Conservation (phyloP, 2,113 vertebrate species). For the Oreotragus oreotragus region DNA sequence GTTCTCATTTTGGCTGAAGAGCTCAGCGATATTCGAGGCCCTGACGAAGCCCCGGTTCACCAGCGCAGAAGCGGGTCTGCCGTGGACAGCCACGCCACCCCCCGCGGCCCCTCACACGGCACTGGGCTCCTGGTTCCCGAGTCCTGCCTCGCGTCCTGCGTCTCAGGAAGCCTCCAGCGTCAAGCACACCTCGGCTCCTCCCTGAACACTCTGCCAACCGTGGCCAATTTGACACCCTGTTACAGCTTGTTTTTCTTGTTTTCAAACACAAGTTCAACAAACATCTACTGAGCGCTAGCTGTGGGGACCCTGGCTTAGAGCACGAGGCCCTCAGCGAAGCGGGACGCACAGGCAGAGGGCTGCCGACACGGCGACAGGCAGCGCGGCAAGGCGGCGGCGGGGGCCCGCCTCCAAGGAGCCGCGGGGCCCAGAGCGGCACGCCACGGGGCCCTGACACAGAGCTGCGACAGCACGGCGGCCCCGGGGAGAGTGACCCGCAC, state of each 20-base stretch:
- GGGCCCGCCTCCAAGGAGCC: accelerated
- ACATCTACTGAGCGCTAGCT: neutral
- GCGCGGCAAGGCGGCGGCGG: accelerated
- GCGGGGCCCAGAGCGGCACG: neutral
- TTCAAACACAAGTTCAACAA: neutral
- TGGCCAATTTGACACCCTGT: too few species aligned
- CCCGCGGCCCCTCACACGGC: accelerated
- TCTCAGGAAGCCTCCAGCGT: neutral
- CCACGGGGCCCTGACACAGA: too few species aligned
- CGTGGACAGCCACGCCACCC: accelerated
- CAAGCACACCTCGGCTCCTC: neutral
- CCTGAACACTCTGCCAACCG: neutral
- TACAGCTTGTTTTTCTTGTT: neutral
- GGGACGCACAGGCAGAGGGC: too few species aligned
- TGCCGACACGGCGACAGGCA: accelerated
- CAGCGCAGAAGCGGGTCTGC: neutral
- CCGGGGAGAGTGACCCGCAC: accelerated
- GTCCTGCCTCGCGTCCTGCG: neutral
- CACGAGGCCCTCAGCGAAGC: accelerated
- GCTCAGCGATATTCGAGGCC: accelerated
- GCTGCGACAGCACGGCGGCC: accelerated
- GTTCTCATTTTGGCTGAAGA: neutral
- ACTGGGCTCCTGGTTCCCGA: neutral
- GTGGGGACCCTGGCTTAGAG: neutral
- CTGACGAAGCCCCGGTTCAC: accelerated